Base-by-base conservation (phyloP, 2,113 vertebrate genomes). In the Sapayoa aenigma region DNA sequence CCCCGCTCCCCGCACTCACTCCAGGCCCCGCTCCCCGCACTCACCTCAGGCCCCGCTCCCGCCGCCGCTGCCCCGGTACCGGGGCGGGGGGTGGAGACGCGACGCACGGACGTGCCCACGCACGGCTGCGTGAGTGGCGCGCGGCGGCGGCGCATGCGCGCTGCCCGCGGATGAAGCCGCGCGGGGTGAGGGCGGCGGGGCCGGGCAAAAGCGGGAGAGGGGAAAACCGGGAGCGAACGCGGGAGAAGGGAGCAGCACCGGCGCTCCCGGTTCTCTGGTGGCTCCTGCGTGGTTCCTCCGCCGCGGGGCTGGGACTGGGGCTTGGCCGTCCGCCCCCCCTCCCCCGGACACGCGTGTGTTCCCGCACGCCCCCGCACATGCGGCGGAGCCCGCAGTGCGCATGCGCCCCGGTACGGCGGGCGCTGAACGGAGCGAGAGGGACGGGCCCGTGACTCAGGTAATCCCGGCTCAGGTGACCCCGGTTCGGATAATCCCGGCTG, bases 11-110 rank as follows among this genome's bases (percentile, higher is more conserved):
- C n/a, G n/a, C n/a, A n/a, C n/a, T n/a, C n/a, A n/a, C n/a, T n/a
- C n/a, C n/a, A n/a, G n/a, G n/a, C n/a, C n/a, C n/a, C n/a, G n/a
- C n/a, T n/a, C n/a, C n/a, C n/a, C 67, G 20, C 68, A 72, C 81
- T 84, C 81, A 53, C 80, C 52, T 30, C 3, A 12, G 7, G 33
- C 65, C 50, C 46, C 46, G 41, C 69, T 55, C 21, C 49, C 87
- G 65, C 25, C 52, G 63, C 95, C 91, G 90, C 95, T 91, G 41
- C 77, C 89, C 95, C 97, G 87, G 97, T 97, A 97, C 97, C 90
- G 96, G 86, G 87, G 37, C 74, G 73, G 91, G 93, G 96, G 63
- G 84, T 66, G 66, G 72, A 60, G 73, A 71, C 62, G 31, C 67
- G 17, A 78, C 90, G 90, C 65, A 13, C 49, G 5, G 55, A 11